Percentiles rank a stretch among this genome's conserved stretches.
These are phyloP conservation scores for Paramisgurnus dabryanus DNA, from an alignment of 2,113 vertebrate species.

Conservation along the genomic window DNA sequence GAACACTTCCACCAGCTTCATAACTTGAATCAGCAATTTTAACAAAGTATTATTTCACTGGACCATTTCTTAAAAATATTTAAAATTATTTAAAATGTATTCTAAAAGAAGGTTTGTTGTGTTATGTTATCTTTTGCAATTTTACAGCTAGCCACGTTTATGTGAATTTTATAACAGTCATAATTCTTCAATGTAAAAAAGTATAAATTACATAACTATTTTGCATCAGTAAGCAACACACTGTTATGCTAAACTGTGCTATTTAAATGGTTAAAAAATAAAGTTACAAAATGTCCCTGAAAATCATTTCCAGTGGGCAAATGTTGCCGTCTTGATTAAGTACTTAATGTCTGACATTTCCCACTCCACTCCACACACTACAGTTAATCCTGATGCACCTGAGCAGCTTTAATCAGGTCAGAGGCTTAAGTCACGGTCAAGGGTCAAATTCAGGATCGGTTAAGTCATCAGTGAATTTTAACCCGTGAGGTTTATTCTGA, in stretches of 20 bases:
- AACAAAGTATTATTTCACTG: too few relatives aligned
- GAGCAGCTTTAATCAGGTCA: conserved; percentile 37
- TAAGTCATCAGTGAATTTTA: conserved; percentile 22
- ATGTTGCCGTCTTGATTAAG: neutral
- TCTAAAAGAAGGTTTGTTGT: neutral
- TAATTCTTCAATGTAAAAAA: too few relatives aligned
- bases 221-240: too few relatives aligned
- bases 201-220: too few relatives aligned
- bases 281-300: too few relatives aligned
- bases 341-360: neutral
- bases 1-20: too few relatives aligned
- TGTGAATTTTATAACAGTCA: too few relatives aligned
- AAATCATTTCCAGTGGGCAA: neutral
- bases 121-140: neutral
- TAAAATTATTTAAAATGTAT: conserved; percentile 10
- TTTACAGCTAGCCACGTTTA: too few relatives aligned
- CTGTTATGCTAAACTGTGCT: neutral
- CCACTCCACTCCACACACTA: neutral
- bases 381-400: conserved; percentile 26
- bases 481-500: conserved; percentile 43
- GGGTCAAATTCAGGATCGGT: conserved; percentile 33
- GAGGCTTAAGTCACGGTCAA: conserved; percentile 25
- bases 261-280: neutral
- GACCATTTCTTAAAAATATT: too few relatives aligned
- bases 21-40: too few relatives aligned